Evolutionary conservation across 2,888 invertebrate genomes (phyloP).

Genomic region (Punctoribates punctum): DNA sequence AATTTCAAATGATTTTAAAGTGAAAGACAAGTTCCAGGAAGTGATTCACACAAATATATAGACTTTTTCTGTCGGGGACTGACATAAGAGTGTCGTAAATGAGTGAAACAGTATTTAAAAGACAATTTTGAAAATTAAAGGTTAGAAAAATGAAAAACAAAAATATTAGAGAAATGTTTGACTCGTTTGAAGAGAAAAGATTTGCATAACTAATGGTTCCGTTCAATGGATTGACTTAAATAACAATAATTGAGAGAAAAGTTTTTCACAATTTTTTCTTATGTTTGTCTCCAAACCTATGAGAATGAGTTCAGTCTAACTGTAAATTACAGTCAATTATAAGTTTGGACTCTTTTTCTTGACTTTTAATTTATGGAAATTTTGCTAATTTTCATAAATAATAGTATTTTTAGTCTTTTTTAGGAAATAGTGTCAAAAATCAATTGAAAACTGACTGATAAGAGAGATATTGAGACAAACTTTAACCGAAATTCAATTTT

Average conservation of each 20-base stretch:
- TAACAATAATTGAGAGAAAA: neutral
- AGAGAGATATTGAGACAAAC: too few relatives aligned
- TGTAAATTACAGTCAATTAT: neutral
- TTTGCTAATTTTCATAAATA: too few relatives aligned
- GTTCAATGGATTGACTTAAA: constrained; percentile 2
- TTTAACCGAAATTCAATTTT: too few relatives aligned
- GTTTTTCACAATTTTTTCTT: neutral
- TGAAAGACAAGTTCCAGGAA: constrained; percentile 27
- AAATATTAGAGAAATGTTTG: neutral
- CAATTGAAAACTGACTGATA: too few relatives aligned
- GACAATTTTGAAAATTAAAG: constrained; percentile 1
- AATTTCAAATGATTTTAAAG: neutral
- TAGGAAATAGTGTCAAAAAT: too few relatives aligned
- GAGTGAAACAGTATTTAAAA: neutral
- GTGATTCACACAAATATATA: constrained; percentile 8
- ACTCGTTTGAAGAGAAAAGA: neutral
- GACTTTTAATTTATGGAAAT: too few relatives aligned
- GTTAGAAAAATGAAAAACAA: neutral
- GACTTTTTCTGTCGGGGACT: neutral
- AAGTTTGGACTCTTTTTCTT: neutral
- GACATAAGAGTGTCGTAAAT: neutral
- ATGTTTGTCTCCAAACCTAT: neutral
- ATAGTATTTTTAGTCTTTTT: too few relatives aligned
- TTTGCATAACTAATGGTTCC: constrained; percentile 21
- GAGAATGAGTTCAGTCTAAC: constrained; percentile 9